These are phyloP conservation scores for Mythimna albipuncta DNA, from an alignment of 2,888 invertebrate genomes.

Conservation along the genomic window DNA sequence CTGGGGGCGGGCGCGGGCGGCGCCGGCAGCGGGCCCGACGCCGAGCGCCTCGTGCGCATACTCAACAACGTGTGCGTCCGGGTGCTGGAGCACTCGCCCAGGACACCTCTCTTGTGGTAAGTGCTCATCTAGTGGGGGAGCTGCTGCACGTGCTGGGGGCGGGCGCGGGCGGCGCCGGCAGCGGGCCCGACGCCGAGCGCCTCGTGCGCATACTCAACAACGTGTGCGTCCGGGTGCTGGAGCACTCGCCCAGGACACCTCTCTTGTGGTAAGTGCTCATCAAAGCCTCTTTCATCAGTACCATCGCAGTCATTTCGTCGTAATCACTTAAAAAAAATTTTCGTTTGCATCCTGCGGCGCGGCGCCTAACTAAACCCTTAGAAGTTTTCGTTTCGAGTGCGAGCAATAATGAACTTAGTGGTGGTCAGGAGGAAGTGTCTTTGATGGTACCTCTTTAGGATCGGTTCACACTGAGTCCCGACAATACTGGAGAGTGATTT, in stretches of 20 bases:
- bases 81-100: slow-evolving; percentile 92
- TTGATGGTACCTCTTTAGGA: neutral
- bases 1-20: slow-evolving; percentile 92
- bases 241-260: slow-evolving; percentile 92
- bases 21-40: slow-evolving; percentile 88
- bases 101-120: slow-evolving; percentile 92
- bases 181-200: slow-evolving; percentile 90
- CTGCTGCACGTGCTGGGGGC: slow-evolving; percentile 94
- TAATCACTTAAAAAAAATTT: no score
- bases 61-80: slow-evolving; percentile 93
- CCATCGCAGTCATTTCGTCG: no score
- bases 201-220: slow-evolving; percentile 92
- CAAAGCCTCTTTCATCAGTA: no score
- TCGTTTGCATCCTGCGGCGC: no score
- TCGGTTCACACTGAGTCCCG: no score
- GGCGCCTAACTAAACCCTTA: no score
- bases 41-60: slow-evolving; percentile 90
- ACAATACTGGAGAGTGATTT: no score
- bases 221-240: slow-evolving; percentile 92
- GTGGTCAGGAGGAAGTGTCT: no score
- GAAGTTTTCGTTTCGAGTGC: no score
- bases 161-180: slow-evolving; percentile 84
- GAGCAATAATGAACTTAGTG: no score
- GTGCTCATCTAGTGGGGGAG: slow-evolving; percentile 93
- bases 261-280: slow-evolving; percentile 88